Base-by-base conservation (phyloP, 2,113 vertebrate species). In the Phocoena phocoena region DNA sequence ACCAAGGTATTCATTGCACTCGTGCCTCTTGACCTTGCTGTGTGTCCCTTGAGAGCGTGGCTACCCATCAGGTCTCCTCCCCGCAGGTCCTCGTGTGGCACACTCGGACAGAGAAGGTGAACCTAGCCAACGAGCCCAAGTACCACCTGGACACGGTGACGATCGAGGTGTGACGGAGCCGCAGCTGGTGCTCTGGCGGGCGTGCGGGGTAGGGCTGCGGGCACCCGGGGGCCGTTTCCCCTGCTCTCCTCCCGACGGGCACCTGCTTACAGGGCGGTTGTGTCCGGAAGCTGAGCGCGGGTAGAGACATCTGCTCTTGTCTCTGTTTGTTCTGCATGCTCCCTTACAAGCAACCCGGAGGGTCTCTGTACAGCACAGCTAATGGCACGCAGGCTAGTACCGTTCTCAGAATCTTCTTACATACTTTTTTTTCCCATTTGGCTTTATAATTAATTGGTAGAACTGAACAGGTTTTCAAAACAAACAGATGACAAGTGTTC, bases 81-180 rank as follows among this genome's bases (percentile, higher is more conserved):
- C 38, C 82, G 87, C 41, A 99, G 99, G 99, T 99, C 95, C 99
- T 99, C 31, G 99, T 99, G 67, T 99, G 99, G 99, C 99, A 99
- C 99, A 99, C 99, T 3, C 99, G 99, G 96, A 99, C 99, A 36
- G 99, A 99, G 98, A 99, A 99, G 95, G 99, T 99, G 4, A 99
- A 99, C 80, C 98, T 99, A 21, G 99, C 99, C 76, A 99, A 99
- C 0, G 99, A 99, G 98, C 99, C 99, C 94, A 99, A 99, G 98
- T 98, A 99, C 95, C 99, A 98, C 71, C 99, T 99, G 98, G 99
- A 99, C 98, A 99, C 98, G 0, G 98, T 99, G 96, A 98, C 98
- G 93, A 99, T 99, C 11, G 99, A 99, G 98, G 99, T 99, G 88
- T 99, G 97, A 99, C 7, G 74, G 84, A 90, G 93, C 67, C 6